Conservation (phyloP, 2,113 vertebrate genomes). For the Oreotrochilus melanogaster region DNA sequence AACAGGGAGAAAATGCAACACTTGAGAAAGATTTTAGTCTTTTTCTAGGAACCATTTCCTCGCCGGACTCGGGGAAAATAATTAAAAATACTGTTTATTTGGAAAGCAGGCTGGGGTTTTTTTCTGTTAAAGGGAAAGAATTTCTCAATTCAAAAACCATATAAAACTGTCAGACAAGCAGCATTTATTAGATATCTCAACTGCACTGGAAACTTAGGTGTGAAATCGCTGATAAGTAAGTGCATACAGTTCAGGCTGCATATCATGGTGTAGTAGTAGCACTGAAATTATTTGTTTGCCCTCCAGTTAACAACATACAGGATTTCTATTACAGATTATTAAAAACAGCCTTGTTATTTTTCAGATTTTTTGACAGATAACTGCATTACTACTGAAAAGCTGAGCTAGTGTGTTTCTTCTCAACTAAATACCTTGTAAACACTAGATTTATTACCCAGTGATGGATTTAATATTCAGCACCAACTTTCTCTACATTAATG, state of each 20-base stretch:
- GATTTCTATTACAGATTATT: not conserved
- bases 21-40: not conserved
- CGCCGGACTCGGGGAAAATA: not conserved
- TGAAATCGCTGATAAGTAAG: not conserved
- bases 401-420: not conserved
- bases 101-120: not conserved
- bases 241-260: not conserved
- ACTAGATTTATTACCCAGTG: conserved; percentile 41
- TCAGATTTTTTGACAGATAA: conserved; percentile 3
- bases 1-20: not conserved
- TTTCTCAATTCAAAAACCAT: not conserved
- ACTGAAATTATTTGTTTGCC: not conserved
- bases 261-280: not conserved
- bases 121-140: not conserved
- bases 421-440: conserved; percentile 57
- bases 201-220: not conserved
- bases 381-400: conserved; percentile 16
- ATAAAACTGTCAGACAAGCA: not conserved
- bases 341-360: not conserved
- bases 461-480: conserved; percentile 56
- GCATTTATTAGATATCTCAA: fast-evolving
- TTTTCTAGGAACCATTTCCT: not conserved
- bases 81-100: not conserved
- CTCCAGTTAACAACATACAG: not conserved
- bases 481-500: conserved; percentile 26